Conservation (phyloP, 2,797 vertebrate genomes). For the Odontamblyopus lacepedii region DNA sequence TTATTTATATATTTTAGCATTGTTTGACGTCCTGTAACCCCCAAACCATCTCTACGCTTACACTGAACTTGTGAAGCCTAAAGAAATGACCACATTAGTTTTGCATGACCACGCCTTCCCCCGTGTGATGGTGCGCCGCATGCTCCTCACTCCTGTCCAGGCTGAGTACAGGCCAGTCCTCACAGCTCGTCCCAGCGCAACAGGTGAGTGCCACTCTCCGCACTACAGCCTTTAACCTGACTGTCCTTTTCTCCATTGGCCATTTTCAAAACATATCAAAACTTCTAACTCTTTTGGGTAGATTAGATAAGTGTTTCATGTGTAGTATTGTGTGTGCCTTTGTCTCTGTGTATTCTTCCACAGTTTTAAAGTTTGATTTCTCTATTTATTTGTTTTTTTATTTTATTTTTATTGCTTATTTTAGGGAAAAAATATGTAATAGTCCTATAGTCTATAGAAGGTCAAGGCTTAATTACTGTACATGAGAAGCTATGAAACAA, state of each 20-base stretch:
- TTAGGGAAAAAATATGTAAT: too few species aligned
- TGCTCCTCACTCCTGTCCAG: conserved; percentile 27
- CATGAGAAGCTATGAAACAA: background rate
- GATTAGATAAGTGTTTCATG: background rate
- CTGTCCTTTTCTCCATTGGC: background rate
- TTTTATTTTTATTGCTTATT: background rate
- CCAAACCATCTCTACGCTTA: too few species aligned
- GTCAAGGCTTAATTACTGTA: background rate
- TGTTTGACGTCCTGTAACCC: background rate
- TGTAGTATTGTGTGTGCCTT: background rate
- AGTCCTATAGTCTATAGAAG: too few species aligned
- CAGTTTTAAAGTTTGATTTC: background rate
- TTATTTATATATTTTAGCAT: too few species aligned
- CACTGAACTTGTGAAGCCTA: conserved; percentile 12
- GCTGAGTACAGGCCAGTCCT: conserved; percentile 60
- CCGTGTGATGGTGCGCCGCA: conserved; percentile 31
- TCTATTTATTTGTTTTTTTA: background rate
- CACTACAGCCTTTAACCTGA: background rate
- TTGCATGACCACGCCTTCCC: conserved; percentile 66
- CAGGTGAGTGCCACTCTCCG: conserved; percentile 68
- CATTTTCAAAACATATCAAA: background rate
- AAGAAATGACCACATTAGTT: background rate
- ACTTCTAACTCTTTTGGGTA: background rate
- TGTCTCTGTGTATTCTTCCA: too few species aligned
- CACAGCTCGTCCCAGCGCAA: conserved; percentile 61